These are phyloP conservation scores for Montipora foliosa DNA, from an alignment of 64 coral and sea anemone genomes.

Conservation along the genomic window DNA sequence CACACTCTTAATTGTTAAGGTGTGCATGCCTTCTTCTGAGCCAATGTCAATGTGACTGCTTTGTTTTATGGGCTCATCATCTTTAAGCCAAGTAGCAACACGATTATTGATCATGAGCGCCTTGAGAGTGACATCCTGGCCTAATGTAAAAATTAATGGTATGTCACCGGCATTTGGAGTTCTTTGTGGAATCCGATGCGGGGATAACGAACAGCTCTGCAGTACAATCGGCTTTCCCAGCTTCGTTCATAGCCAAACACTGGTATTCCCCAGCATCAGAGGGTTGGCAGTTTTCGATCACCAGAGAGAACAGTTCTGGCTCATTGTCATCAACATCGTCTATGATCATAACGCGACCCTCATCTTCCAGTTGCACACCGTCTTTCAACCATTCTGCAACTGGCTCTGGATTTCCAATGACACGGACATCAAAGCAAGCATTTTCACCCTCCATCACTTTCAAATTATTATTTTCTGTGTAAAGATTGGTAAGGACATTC, in stretches of 20 bases:
- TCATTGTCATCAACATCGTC: constrained; percentile 91
- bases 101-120: constrained; percentile 49
- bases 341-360: constrained; percentile 85
- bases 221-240: constrained; percentile 64
- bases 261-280: constrained; percentile 80
- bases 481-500: constrained; percentile 73
- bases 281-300: constrained; percentile 79
- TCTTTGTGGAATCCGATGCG: background rate
- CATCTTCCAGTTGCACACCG: constrained; percentile 81
- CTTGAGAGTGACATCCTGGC: constrained; percentile 73
- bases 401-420: constrained; percentile 77
- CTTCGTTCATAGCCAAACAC: constrained; percentile 92
- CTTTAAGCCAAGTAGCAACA: constrained; percentile 66
- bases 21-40: constrained; percentile 16
- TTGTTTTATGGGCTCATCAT: constrained; percentile 58
- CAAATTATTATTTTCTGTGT: constrained; percentile 61
- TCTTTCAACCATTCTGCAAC: constrained; percentile 97
- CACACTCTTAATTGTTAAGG: constrained; percentile 55
- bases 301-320: constrained; percentile 84
- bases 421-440: constrained; percentile 79
- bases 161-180: constrained; percentile 23
- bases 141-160: constrained; percentile 73
- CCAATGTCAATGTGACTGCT: constrained; percentile 25
- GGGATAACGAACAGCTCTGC: constrained; percentile 49
- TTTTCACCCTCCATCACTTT: constrained; percentile 62